Evolutionary conservation across 30 jellyfish, hydroid and myxozoan species (phyloP).

Genomic region (Aurelia sp.): DNA sequence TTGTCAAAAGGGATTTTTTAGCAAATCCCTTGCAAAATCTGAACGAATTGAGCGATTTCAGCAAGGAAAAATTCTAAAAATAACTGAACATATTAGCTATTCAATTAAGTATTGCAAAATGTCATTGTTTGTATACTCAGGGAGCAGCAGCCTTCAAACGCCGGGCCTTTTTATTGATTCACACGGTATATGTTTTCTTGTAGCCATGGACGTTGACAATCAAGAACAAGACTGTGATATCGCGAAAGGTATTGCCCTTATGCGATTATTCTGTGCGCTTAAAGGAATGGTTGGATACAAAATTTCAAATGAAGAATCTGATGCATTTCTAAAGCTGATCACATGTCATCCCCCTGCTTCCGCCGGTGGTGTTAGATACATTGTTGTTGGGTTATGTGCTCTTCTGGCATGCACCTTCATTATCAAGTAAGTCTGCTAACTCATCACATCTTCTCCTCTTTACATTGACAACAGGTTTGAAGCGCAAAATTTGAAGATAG

Average conservation of each 20-base stretch:
- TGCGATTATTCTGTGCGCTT: slow-evolving; percentile 91
- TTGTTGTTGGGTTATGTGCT: slow-evolving; percentile 87
- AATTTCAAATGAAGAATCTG: slow-evolving; percentile 88
- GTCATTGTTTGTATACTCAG: too few relatives aligned
- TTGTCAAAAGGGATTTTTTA: too few relatives aligned
- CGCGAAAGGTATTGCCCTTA: slow-evolving; percentile 82
- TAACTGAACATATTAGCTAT: too few relatives aligned
- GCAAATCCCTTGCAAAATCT: too few relatives aligned
- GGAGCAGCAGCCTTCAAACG: too few relatives aligned
- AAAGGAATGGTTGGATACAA: slow-evolving; percentile 87
- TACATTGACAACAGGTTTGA: neutral
- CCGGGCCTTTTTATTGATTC: too few relatives aligned
- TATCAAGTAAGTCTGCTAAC: slow-evolving; percentile 53
- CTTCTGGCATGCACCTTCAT: slow-evolving; percentile 88
- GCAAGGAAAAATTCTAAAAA: too few relatives aligned
- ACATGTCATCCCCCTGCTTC: slow-evolving; percentile 90
- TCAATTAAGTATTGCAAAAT: too few relatives aligned
- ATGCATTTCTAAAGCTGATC: slow-evolving; percentile 79
- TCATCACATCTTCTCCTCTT: neutral
- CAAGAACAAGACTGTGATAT: slow-evolving; percentile 29
- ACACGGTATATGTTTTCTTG: neutral
- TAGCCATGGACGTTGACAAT: slow-evolving; percentile 53
- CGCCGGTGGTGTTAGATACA: slow-evolving; percentile 89
- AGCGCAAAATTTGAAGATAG: neutral
- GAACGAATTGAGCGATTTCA: too few relatives aligned